Percentiles rank a stretch among this genome's conserved stretches.
Conservation (phyloP, 2,113 vertebrate species). For the Apistogramma diplotaenia region DNA sequence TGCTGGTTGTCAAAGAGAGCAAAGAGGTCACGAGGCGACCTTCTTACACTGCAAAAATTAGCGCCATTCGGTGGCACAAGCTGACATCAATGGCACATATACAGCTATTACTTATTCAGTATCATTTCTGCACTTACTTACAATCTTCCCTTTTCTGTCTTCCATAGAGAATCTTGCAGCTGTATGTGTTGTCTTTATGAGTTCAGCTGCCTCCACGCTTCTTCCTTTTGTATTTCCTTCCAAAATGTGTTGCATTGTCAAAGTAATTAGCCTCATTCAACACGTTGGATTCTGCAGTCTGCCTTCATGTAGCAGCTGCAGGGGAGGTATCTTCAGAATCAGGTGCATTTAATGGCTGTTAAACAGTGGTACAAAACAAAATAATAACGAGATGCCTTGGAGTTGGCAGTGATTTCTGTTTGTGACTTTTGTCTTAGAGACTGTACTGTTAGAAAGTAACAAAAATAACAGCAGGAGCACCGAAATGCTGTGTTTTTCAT, state of each 20-base stretch:
- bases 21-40: slow-evolving; percentile 82
- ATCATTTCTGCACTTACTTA: neutral
- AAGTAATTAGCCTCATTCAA: slow-evolving; percentile 41
- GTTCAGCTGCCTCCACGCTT: slow-evolving; percentile 54
- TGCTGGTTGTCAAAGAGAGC: slow-evolving; percentile 82
- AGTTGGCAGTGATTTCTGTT: neutral
- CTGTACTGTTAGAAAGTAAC: fast-evolving
- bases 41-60: neutral
- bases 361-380: neutral
- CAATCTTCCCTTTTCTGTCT: slow-evolving; percentile 11
- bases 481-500: neutral
- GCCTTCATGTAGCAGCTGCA: slow-evolving; percentile 88
- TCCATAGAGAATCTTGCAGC: slow-evolving; percentile 83
- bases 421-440: neutral
- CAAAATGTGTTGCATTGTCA: slow-evolving; percentile 26
- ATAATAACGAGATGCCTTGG: neutral
- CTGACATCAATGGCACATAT: neutral
- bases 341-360: slow-evolving; percentile 75
- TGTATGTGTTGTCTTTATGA: slow-evolving; percentile 91
- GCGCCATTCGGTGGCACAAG: neutral
- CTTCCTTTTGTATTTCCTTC: neutral
- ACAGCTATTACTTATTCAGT: neutral
- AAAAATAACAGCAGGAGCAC: slow-evolving; percentile 1
- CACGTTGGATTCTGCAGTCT: slow-evolving; percentile 73
- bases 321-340: slow-evolving; percentile 85